Evolutionary conservation across 2,113 vertebrate genomes (phyloP).

Genomic region (Pachycephala philippinensis): DNA sequence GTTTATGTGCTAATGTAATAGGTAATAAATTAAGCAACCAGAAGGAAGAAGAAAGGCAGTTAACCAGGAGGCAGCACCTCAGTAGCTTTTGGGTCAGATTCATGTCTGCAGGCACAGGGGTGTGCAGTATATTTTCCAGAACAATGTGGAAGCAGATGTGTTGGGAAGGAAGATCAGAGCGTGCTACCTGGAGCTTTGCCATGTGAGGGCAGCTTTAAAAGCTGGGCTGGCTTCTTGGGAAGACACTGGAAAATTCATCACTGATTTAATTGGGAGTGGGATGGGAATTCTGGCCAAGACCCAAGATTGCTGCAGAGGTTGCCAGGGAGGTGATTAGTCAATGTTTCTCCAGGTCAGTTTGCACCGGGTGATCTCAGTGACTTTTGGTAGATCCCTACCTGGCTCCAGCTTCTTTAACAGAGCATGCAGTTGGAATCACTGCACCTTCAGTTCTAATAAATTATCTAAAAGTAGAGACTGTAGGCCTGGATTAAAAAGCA

Average conservation of each 20-base stretch:
- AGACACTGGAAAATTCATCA: neutral
- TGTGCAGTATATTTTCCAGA: neutral
- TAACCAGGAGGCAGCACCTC: neutral
- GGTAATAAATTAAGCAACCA: conserved; percentile 6
- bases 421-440: neutral
- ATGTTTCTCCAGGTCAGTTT: neutral
- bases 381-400: neutral
- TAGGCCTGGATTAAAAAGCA: neutral
- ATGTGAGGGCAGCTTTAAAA: conserved; percentile 10
- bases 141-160: conserved; percentile 22
- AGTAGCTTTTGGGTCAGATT: conserved; percentile 5
- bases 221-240: neutral
- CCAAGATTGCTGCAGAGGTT: neutral
- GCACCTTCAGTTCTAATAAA: neutral
- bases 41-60: neutral
- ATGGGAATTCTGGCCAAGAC: neutral
- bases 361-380: neutral
- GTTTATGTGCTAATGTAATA: conserved; percentile 5
- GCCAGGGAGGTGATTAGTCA: neutral
- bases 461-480: neutral
- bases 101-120: neutral
- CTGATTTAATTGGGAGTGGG: neutral
- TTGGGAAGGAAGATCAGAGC: neutral
- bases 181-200: neutral
- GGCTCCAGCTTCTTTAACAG: neutral